Base-by-base conservation (phyloP, 2,113 vertebrate species). In the Nothocercus nigrocapillus region DNA sequence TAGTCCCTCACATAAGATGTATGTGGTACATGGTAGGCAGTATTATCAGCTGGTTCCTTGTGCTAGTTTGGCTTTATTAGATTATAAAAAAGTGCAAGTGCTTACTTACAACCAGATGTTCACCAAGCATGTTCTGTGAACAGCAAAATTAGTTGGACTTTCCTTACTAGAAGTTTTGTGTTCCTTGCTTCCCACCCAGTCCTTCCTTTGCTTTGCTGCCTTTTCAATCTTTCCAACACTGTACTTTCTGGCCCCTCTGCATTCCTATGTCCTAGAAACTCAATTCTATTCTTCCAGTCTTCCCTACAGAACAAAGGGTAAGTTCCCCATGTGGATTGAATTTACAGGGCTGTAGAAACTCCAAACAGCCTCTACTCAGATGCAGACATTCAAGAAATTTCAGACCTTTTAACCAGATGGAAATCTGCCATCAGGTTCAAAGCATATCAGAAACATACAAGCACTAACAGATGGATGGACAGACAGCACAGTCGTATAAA, bases 251-350 rank as follows among this genome's bases (percentile, higher is more conserved):
- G 24, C 62, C 3, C 11, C 27, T 58, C 45, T 66, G 32, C 34
- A 36, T 28, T 40, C 36, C 19, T 44, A 0, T 32, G 53, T 25
- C 19, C 32, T 63, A 67, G 45, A 47, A 58, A 13, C 49, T 22
- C 36, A 7, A 36, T 36, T 32, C 16, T 51, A 0, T 14, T 27
- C 3, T 54, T 69, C 14, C 77, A 78, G 12, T 20, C 3, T 53
- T 11, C 6, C 5, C 27, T 11, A 17, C 19, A 8, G 4, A 69
- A 12, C 19, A 10, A 0, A 7, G 30, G 4, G 19, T 5, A 81
- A 84, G 6, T 54, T 82, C 14, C 6, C 25, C 3, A 1, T 24
- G 69, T 24, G 14, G 21, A 22, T 2, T 59, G 16, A 72, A 3
- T 14, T 32, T 30, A 56, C 54, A 56, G 54, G 54, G 54, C 54